Percentiles rank a stretch among this genome's conserved stretches.
Evolutionary conservation across 92 coral and sea anemone species (phyloP).

Genomic region (Zoanthus sansibaricus): DNA sequence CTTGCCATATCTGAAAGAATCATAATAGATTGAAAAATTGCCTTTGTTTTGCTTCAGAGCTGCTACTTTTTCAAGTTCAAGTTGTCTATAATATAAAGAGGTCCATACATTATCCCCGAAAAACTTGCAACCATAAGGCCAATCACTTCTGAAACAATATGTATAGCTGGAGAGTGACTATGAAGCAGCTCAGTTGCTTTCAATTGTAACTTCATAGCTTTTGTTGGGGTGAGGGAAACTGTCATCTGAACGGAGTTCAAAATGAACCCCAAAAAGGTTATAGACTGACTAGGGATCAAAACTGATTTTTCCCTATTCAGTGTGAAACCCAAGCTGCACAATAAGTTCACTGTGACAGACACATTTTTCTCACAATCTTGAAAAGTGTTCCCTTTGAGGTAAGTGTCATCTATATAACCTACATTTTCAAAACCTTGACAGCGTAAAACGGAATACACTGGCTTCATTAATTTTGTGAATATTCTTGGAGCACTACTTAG

Average conservation of each 20-base stretch:
- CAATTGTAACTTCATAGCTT: constrained; percentile 3
- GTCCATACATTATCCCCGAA: constrained; percentile 54
- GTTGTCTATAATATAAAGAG: constrained; percentile 29
- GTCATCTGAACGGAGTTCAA: constrained; percentile 43
- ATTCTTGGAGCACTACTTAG: too few relatives aligned
- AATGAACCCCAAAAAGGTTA: constrained; percentile 49
- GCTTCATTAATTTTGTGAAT: constrained; percentile 10
- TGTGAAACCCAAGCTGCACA: constrained; percentile 36
- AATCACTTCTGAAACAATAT: constrained; percentile 14
- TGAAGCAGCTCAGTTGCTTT: neutral
- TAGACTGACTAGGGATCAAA: constrained; percentile 6
- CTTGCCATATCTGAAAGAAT: constrained; percentile 41
- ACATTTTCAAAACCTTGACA: constrained; percentile 53
- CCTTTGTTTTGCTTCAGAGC: constrained; percentile 36
- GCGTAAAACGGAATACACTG: constrained; percentile 19
- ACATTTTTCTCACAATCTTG: neutral
- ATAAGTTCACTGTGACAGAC: constrained; percentile 10
- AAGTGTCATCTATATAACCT: constrained; percentile 46
- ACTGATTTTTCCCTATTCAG: constrained; percentile 43
- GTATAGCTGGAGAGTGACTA: neutral
- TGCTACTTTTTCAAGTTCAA: constrained; percentile 32
- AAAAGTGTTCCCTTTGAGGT: constrained; percentile 30
- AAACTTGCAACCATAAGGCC: constrained; percentile 45
- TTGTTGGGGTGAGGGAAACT: constrained; percentile 9
- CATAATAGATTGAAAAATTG: constrained; percentile 37